A percentile compares a stretch with the other conserved stretches of the same genome.
Conservation (phyloP, 2,888 invertebrate genomes). For the Xylota sylvarum region DNA sequence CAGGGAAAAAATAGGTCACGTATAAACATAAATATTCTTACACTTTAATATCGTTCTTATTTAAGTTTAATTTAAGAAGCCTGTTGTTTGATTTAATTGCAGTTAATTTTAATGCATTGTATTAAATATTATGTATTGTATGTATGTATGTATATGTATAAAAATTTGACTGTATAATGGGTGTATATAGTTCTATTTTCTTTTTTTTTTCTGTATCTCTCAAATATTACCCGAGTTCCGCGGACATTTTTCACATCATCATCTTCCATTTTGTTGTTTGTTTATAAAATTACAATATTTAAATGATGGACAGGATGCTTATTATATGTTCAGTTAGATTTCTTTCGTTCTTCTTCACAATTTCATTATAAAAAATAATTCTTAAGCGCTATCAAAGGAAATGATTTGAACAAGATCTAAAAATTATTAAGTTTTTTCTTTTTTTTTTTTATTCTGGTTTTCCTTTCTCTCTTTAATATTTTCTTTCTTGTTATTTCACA, state of each 20-base stretch:
- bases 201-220: not conserved
- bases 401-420: constrained; percentile 35
- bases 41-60: constrained; percentile 43
- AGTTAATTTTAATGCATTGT: constrained; percentile 13
- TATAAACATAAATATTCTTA: constrained; percentile 64
- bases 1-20: constrained; percentile 25
- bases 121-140: constrained; percentile 26
- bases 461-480: constrained; percentile 35
- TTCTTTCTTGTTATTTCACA: constrained; percentile 62
- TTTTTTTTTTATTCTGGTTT: constrained; percentile 8
- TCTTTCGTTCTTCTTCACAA: constrained; percentile 31
- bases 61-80: constrained; percentile 37
- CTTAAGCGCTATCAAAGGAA: constrained; percentile 42
- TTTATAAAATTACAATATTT: constrained; percentile 9
- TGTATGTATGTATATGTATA: constrained; percentile 24
- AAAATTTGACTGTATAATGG: constrained; percentile 50
- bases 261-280: not conserved
- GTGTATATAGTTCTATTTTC: constrained; percentile 41
- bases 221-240: constrained; percentile 45
- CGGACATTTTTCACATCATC: constrained; percentile 35
- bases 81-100: constrained; percentile 27
- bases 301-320: constrained; percentile 48
- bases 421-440: constrained; percentile 39
- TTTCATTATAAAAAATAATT: constrained; percentile 26
- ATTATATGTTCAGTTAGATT: constrained; percentile 23